phyloP scores from a whole-genome alignment of 1,140 invertebrate genomes.

The Drosophila azteca region DNA sequence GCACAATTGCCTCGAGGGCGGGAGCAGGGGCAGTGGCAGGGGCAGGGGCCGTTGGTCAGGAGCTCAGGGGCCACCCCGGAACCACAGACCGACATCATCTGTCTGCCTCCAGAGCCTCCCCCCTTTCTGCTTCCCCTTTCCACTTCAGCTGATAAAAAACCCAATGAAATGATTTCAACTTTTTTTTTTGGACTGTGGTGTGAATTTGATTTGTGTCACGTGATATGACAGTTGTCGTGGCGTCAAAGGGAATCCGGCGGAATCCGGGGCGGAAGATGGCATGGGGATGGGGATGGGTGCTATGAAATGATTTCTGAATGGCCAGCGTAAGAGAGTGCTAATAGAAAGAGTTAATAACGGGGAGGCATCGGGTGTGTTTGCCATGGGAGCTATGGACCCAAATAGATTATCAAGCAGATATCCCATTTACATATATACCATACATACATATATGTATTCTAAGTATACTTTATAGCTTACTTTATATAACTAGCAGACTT shows the following conservation, averaged over 20 bases:
- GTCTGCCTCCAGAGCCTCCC: not conserved
- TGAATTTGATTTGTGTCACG: conserved; percentile 63
- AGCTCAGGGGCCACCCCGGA: conserved; percentile 46
- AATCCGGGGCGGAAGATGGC: too few species aligned
- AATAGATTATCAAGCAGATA: too few species aligned
- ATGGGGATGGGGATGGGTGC: not conserved
- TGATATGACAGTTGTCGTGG: conserved; percentile 36
- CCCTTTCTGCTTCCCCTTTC: not conserved
- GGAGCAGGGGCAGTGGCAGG: not conserved
- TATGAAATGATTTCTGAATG: conserved; percentile 12
- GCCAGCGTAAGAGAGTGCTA: conserved; percentile 6
- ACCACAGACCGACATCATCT: conserved; percentile 19
- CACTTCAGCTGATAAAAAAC: conserved; percentile 13
- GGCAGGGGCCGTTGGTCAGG: too few species aligned
- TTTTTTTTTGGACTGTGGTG: conserved; percentile 26
- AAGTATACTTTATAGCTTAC: too few species aligned
- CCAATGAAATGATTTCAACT: conserved; percentile 13
- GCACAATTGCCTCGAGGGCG: conserved; percentile 39
- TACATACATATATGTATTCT: too few species aligned
- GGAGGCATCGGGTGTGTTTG: not conserved
- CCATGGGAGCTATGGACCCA: too few species aligned
- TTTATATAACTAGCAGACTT: too few species aligned
- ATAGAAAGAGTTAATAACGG: conserved; percentile 1
- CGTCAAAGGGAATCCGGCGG: not conserved
- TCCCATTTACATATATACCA: too few species aligned